Evolutionary conservation across 2,888 invertebrate genomes (phyloP).

Genomic region (Pardosa pseudoannulata): DNA sequence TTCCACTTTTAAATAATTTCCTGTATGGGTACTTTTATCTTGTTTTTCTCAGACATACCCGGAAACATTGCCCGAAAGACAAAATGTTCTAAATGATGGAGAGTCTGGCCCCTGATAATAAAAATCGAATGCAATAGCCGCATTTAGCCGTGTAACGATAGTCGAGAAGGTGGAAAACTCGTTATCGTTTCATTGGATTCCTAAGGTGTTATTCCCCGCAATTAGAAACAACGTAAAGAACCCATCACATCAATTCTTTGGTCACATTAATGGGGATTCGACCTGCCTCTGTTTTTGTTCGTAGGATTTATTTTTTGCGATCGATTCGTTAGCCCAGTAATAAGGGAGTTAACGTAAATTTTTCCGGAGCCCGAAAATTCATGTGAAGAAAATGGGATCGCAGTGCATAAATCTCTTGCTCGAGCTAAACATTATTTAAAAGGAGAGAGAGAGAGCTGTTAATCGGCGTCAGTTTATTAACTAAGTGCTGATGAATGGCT

Average conservation of each 20-base stretch:
- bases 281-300: constrained; percentile 19
- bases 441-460: too few species aligned
- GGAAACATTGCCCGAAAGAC: too few species aligned
- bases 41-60: too few species aligned
- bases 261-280: constrained; percentile 57
- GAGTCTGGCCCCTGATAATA: background rate
- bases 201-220: constrained; percentile 55
- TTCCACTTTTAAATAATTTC: too few species aligned
- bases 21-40: too few species aligned
- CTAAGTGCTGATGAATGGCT: too few species aligned
- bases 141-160: background rate
- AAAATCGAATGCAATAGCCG: background rate
- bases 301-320: background rate
- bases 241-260: constrained; percentile 53
- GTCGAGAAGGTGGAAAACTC: constrained; percentile 47
- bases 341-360: background rate
- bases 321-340: background rate
- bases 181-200: constrained; percentile 46
- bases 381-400: background rate
- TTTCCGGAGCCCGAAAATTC: background rate
- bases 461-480: too few species aligned
- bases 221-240: constrained; percentile 57
- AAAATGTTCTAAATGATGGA: too few species aligned
- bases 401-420: too few species aligned
- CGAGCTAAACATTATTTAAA: too few species aligned